Percentiles rank a stretch among this genome's conserved stretches.
These are phyloP conservation scores for Scomber japonicus DNA, from an alignment of 2,113 vertebrate species.

Conservation along the genomic window DNA sequence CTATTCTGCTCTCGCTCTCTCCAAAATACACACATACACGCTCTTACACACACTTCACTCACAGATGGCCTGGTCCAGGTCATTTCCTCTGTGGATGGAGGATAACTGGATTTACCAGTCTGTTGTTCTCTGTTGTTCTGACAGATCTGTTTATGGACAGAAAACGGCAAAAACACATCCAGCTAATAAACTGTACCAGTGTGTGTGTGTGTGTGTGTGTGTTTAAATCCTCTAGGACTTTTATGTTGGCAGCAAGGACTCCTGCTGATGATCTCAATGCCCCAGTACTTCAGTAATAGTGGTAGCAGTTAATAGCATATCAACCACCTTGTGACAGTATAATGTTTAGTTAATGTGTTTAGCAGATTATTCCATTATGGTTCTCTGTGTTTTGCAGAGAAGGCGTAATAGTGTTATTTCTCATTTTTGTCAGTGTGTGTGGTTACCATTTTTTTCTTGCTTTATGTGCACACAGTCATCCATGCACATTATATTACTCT, in stretches of 20 bases:
- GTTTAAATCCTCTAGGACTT: constrained; percentile 45
- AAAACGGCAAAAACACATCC: constrained; percentile 77
- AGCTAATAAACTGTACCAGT: constrained; percentile 52
- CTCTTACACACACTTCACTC: constrained; percentile 50
- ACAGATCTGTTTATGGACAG: constrained; percentile 84
- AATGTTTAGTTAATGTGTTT: constrained; percentile 79
- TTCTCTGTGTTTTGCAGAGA: constrained; percentile 65
- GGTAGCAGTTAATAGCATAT: constrained; percentile 68
- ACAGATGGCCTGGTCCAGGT: constrained; percentile 83
- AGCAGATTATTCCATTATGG: constrained; percentile 76
- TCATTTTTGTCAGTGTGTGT: constrained; percentile 75
- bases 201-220: constrained; percentile 20
- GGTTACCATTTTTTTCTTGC: constrained; percentile 44
- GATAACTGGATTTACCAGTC: constrained; percentile 88
- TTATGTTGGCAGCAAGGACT: constrained; percentile 27
- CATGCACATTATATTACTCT: constrained; percentile 56
- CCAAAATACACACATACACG: constrained; percentile 19
- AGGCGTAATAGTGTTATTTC: constrained; percentile 71
- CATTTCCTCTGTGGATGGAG: constrained; percentile 85
- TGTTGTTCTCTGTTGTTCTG: constrained; percentile 85
- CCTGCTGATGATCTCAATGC: constrained; percentile 47
- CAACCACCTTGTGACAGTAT: constrained; percentile 70
- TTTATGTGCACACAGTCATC: constrained; percentile 39
- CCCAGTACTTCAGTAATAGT: constrained; percentile 59
- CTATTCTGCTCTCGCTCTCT: constrained; percentile 40